Conservation (phyloP, 2,797 vertebrate genomes). For the Cossypha polioptera region DNA sequence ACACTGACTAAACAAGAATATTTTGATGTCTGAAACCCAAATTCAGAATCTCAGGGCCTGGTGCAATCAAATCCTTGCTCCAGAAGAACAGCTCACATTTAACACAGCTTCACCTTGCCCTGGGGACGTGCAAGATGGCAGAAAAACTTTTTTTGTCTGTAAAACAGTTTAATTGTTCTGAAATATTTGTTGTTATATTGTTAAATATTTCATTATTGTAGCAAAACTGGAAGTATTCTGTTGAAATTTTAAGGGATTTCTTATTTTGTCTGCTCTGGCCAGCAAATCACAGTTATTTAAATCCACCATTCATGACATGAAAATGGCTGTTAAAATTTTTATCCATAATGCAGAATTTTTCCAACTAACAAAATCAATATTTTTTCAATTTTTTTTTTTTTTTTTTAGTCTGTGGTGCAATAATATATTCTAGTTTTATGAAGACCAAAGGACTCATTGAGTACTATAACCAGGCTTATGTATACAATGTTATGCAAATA, state of each 20-base stretch:
- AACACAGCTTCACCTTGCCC: background rate
- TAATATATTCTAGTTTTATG: background rate
- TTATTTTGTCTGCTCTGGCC: background rate
- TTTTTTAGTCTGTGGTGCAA: background rate
- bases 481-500: background rate
- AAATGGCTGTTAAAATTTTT: background rate
- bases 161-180: background rate
- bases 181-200: background rate
- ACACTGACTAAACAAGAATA: fast-evolving
- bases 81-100: background rate
- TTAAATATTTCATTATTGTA: background rate
- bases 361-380: background rate
- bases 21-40: background rate
- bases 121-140: fast-evolving
- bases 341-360: background rate
- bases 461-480: background rate
- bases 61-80: background rate
- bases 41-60: background rate
- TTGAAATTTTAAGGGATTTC: background rate
- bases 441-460: background rate
- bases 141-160: background rate
- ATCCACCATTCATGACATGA: background rate
- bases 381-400: background rate
- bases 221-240: background rate
- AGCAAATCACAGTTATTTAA: background rate